Evolutionary conservation across 2,888 invertebrate genomes (phyloP).

Genomic region (Mesochorus sp.): DNA sequence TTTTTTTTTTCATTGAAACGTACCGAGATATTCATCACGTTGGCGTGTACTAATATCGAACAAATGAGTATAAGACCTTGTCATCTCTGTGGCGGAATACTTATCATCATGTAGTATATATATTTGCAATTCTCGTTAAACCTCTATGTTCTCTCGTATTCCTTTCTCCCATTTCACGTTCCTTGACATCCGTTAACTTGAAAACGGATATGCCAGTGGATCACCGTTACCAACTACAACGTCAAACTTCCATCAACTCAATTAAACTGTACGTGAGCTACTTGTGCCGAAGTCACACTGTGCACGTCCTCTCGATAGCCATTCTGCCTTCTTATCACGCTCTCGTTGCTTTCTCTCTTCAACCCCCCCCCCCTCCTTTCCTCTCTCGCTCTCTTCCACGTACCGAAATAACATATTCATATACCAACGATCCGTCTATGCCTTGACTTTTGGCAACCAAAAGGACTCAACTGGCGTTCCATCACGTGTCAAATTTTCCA

Average conservation of each 20-base stretch:
- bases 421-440: too few species aligned
- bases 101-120: neutral
- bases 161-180: neutral
- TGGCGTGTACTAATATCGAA: too few species aligned
- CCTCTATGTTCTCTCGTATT: neutral
- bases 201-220: slow-evolving; percentile 34
- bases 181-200: slow-evolving; percentile 16
- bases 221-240: slow-evolving; percentile 27
- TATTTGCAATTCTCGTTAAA: too few species aligned
- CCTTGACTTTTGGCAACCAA: too few species aligned
- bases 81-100: neutral
- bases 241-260: slow-evolving; percentile 48
- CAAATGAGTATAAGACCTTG: slow-evolving; percentile 16
- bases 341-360: slow-evolving; percentile 7
- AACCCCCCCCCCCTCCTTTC: neutral
- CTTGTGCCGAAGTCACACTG: slow-evolving; percentile 38
- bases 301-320: neutral
- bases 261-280: slow-evolving; percentile 46
- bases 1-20: slow-evolving; percentile 61
- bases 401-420: too few species aligned
- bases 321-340: neutral
- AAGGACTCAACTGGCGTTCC: too few species aligned
- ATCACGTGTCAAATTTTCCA: too few species aligned
- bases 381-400: neutral
- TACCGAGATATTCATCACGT: slow-evolving; percentile 58